Percentiles rank a stretch among this genome's conserved stretches.
phyloP scores from a whole-genome alignment of 2,113 vertebrate species.

The Triplophysa dalaica region DNA sequence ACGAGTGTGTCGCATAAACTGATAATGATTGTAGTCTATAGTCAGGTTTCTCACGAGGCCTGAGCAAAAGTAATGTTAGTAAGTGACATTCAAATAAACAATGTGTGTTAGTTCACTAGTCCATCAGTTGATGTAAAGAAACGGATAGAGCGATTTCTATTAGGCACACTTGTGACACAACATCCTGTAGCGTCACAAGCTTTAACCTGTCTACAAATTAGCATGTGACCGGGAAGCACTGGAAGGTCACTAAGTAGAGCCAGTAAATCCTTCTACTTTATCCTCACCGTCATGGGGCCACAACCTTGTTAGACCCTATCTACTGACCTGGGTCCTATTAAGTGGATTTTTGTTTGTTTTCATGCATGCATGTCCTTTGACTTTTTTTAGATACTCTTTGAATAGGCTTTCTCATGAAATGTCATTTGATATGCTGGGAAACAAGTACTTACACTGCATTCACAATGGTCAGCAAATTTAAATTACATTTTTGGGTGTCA shows the following conservation, averaged over 20 bases:
- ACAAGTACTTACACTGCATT: too few species aligned
- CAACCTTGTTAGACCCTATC: too few species aligned
- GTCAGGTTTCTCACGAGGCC: background rate
- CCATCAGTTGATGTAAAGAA: background rate
- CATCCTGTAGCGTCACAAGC: background rate
- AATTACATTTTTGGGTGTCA: too few species aligned
- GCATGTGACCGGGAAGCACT: background rate
- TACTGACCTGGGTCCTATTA: too few species aligned
- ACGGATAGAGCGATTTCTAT: background rate
- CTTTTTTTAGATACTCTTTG: too few species aligned
- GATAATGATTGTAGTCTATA: background rate
- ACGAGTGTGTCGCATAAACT: background rate
- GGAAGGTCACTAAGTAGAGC: slow-evolving; percentile 29
- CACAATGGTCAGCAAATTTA: too few species aligned
- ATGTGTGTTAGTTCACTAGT: background rate
- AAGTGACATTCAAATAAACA: background rate
- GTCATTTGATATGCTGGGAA: too few species aligned
- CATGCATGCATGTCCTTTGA: too few species aligned
- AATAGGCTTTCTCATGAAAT: too few species aligned
- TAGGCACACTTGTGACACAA: slow-evolving; percentile 4
- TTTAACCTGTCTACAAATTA: background rate
- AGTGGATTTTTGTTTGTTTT: too few species aligned
- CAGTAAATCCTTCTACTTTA: slow-evolving; percentile 8
- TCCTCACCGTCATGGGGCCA: slow-evolving; percentile 3
- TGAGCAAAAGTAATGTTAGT: background rate